Base-by-base conservation (phyloP, 2,113 vertebrate genomes). In the Crotalus helleri region DNA sequence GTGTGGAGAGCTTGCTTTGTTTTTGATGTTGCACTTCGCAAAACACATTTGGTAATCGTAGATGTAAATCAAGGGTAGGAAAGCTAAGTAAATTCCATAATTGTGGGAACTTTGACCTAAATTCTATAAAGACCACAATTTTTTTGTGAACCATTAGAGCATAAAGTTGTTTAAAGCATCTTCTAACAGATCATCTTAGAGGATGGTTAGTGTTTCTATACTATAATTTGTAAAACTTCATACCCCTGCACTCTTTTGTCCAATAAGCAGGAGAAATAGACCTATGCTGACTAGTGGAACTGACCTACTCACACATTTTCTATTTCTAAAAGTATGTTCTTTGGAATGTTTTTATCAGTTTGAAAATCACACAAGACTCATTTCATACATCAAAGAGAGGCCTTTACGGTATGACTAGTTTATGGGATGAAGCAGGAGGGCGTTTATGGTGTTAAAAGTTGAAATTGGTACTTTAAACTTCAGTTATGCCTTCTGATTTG, bases 151-250 rank as follows among this genome's bases (percentile, higher is more conserved):
- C 85, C 33, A 44, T 74, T 89, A 69, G 39, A 11, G 5, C 19
- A 24, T 26, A 51, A 44, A 15, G 39, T 86, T 10, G 0, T 64
- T 88, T 24, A n/a, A 17, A 59, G 46, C 13, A 39, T 17, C 15
- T 89, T 53, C 92, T 69, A 90, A 19, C 90, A 8, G 21, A 11
- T 39, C 86, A 91, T 4, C 29, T 19, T 3, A 1, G 39, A 69
- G n/a, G 23, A 33, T 54, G 12, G 3, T 0, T 57, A 33, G 87
- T 46, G 46, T 46, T 0, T 0, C 55, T 87, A 29, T 0, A 0
- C 55, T 87, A 29, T 0, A 0, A 24, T 92, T 93, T 87, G n/a
- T 29, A 23, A 89, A 0, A 51, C 88, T 2, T 53, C 13, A 1
- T 54, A 11, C 8, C 8, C 29, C 9, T 5, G 3, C 46, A 21